phyloP scores from a whole-genome alignment of 2,888 invertebrate genomes.

The Oscheius sp. region DNA sequence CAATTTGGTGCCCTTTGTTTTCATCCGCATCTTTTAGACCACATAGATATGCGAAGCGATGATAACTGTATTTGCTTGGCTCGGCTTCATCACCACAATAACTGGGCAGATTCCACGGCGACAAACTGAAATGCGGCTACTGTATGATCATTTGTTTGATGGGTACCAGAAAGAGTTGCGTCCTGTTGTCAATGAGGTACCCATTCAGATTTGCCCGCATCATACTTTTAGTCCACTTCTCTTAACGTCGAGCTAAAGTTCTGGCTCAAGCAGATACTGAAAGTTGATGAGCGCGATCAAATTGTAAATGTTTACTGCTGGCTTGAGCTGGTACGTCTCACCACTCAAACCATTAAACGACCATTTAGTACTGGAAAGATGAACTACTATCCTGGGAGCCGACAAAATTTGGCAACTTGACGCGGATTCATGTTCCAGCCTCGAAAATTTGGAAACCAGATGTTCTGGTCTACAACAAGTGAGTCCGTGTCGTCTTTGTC shows the following conservation, averaged over 20 bases:
- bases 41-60: slow-evolving; percentile 28
- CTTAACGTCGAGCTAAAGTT: slow-evolving; percentile 66
- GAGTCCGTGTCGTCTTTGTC: neutral
- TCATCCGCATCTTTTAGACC: slow-evolving; percentile 3
- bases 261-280: slow-evolving; percentile 72
- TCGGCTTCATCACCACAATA: neutral
- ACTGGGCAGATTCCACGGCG: neutral
- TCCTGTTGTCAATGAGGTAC: slow-evolving; percentile 65
- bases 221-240: slow-evolving; percentile 31
- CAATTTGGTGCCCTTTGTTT: slow-evolving; percentile 15
- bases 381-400: slow-evolving; percentile 70
- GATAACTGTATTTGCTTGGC: slow-evolving; percentile 14
- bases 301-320: slow-evolving; percentile 70
- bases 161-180: slow-evolving; percentile 67
- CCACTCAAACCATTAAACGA: neutral
- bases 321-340: slow-evolving; percentile 60
- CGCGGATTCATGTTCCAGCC: slow-evolving; percentile 67
- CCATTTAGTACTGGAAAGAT: slow-evolving; percentile 65
- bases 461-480: slow-evolving; percentile 71
- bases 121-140: slow-evolving; percentile 51
- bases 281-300: slow-evolving; percentile 70
- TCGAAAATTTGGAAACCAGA: slow-evolving; percentile 71
- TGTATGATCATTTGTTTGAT: slow-evolving; percentile 62
- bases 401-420: slow-evolving; percentile 64
- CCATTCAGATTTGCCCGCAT: neutral